Evolutionary conservation across 92 coral and sea anemone genomes (phyloP).

Genomic region (Parazoanthus darwini): DNA sequence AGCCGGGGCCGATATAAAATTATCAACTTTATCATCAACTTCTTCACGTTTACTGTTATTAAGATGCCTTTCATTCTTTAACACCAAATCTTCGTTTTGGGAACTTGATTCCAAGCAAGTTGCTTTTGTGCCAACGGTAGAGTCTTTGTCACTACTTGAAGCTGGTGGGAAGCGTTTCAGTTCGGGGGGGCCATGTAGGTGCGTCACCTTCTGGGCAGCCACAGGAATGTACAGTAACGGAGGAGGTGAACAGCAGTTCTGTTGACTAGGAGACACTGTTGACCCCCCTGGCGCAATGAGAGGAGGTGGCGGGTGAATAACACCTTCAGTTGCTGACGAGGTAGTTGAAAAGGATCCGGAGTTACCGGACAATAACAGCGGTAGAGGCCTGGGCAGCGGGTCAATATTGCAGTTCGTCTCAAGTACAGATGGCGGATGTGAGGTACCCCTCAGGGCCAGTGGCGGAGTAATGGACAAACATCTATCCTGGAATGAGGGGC

Average conservation of each 20-base stretch:
- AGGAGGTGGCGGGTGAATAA: slow-evolving; percentile 38
- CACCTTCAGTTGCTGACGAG: neutral
- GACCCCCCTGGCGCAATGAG: slow-evolving; percentile 49
- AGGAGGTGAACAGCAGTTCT: slow-evolving; percentile 73
- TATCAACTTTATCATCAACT: neutral
- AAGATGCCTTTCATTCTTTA: neutral
- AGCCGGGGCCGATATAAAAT: neutral
- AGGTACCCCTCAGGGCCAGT: slow-evolving; percentile 60
- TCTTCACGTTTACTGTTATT: neutral
- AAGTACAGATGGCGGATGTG: slow-evolving; percentile 51
- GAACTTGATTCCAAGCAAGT: neutral
- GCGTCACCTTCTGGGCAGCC: slow-evolving; percentile 86
- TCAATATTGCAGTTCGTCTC: slow-evolving; percentile 16
- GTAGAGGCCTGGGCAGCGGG: slow-evolving; percentile 64
- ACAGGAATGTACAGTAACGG: slow-evolving; percentile 87
- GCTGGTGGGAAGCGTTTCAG: slow-evolving; percentile 63
- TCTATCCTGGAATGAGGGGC: slow-evolving; percentile 45
- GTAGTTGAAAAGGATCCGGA: slow-evolving; percentile 37
- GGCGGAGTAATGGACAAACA: slow-evolving; percentile 72
- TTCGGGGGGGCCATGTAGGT: slow-evolving; percentile 83
- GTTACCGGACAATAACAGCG: slow-evolving; percentile 45
- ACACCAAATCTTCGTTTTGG: neutral
- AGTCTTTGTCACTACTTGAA: neutral
- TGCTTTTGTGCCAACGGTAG: neutral
- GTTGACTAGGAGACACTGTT: slow-evolving; percentile 41